A percentile compares a stretch with the other conserved stretches of the same genome.
These are phyloP conservation scores for Corythaixoides concolor DNA, from an alignment of 2,113 vertebrate genomes.

Conservation along the genomic window DNA sequence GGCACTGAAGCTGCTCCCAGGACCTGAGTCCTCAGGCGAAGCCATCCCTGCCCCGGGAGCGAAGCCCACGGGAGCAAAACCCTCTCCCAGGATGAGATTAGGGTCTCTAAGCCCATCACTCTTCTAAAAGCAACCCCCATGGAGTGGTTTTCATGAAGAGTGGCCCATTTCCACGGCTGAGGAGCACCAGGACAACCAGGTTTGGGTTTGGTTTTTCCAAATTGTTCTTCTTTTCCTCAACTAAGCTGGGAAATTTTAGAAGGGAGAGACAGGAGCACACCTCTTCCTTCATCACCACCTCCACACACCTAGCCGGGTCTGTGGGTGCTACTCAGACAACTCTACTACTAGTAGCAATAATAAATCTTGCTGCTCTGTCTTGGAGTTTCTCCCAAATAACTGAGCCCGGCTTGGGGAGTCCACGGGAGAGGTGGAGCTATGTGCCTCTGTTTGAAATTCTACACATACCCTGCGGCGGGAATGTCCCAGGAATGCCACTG, in stretches of 20 bases:
- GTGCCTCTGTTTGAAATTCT: neutral
- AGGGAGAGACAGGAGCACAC: neutral
- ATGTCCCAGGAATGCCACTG: neutral
- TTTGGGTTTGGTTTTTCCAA: neutral
- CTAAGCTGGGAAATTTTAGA: neutral
- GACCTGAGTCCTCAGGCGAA: neutral
- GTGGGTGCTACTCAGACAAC: neutral
- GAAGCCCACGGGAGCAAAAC: neutral
- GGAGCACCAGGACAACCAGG: neutral
- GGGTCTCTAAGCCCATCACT: neutral
- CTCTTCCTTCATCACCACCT: neutral
- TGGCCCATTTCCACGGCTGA: neutral
- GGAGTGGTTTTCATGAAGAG: neutral
- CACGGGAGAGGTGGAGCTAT: neutral
- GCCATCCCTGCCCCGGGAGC: neutral
- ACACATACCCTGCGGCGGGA: neutral
- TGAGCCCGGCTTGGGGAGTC: neutral
- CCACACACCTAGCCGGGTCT: neutral
- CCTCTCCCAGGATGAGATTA: neutral
- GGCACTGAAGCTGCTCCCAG: neutral
- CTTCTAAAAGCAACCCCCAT: neutral
- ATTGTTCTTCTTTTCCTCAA: neutral
- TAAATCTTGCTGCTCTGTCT: neutral
- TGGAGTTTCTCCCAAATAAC: neutral
- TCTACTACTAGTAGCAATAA: fast-evolving